Conservation (phyloP, 2,113 vertebrate species). For the Pygoscelis antarcticus region DNA sequence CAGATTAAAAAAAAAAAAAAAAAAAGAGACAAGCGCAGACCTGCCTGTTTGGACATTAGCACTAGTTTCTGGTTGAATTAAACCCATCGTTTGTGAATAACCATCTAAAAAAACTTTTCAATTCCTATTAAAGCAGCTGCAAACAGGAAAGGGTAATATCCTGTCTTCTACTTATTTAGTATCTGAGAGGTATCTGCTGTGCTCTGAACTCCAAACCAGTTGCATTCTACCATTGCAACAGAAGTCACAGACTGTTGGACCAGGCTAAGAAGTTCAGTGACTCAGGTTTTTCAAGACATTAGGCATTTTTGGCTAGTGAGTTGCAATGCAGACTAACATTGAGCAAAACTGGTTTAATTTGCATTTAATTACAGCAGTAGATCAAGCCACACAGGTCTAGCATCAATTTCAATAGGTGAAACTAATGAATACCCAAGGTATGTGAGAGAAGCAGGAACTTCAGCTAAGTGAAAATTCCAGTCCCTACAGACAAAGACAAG, state of each 20-base stretch:
- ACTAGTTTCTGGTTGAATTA: not conserved
- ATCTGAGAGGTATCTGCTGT: not conserved
- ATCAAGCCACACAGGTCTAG: constrained; percentile 60
- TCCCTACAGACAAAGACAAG: not conserved
- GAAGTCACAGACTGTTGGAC: not conserved
- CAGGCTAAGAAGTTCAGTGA: constrained; percentile 10
- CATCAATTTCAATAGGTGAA: constrained; percentile 35
- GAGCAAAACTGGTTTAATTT: constrained; percentile 63
- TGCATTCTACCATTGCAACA: not conserved
- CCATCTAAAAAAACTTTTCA: not conserved
- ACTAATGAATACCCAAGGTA: constrained; percentile 44
- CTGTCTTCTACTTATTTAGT: not conserved
- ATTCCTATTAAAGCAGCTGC: not conserved
- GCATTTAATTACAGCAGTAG: constrained; percentile 56
- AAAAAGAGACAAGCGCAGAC: not conserved
- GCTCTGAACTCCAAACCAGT: not conserved
- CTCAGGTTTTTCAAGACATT: constrained; percentile 50
- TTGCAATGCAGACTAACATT: not conserved
- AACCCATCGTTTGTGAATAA: not conserved
- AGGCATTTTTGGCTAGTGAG: constrained; percentile 28
- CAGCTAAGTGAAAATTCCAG: constrained; percentile 46
- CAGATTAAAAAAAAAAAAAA: not conserved
- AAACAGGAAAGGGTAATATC: constrained; percentile 3
- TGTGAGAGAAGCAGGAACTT: constrained; percentile 57
- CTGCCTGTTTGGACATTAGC: not conserved